Evolutionary conservation across 2,888 invertebrate species (phyloP).

Genomic region (Drosophila mimica): DNA sequence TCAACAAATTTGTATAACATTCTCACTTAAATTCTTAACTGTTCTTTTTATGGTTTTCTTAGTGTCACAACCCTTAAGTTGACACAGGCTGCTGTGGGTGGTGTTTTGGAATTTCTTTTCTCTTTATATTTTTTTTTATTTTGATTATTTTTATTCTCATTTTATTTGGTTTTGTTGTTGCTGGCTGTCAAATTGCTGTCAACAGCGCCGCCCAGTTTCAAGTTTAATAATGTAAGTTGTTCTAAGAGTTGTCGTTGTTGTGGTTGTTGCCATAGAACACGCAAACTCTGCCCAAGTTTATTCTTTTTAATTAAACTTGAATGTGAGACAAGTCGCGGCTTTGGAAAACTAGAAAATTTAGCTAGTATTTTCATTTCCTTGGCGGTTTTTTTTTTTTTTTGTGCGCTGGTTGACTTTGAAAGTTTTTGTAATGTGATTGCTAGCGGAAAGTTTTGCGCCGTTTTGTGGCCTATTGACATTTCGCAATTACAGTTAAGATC

Average conservation of each 20-base stretch:
- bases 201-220: slow-evolving; percentile 59
- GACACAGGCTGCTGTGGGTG: slow-evolving; percentile 17
- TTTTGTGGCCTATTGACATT: slow-evolving; percentile 41
- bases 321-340: slow-evolving; percentile 45
- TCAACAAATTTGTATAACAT: slow-evolving; percentile 78
- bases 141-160: slow-evolving; percentile 49
- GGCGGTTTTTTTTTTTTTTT: not conserved
- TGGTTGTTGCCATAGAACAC: slow-evolving; percentile 19
- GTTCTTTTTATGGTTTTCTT: slow-evolving; percentile 32
- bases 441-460: slow-evolving; percentile 18
- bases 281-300: slow-evolving; percentile 45
- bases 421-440: slow-evolving; percentile 35
- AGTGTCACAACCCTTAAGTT: slow-evolving; percentile 69
- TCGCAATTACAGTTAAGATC: slow-evolving; percentile 26
- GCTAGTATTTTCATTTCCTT: not conserved
- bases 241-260: slow-evolving; percentile 26
- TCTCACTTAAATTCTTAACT: slow-evolving; percentile 44
- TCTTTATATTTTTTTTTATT: slow-evolving; percentile 8
- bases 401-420: not conserved
- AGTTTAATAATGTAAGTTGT: slow-evolving; percentile 68
- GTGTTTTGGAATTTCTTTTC: slow-evolving; percentile 32
- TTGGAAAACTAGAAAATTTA: slow-evolving; percentile 22
- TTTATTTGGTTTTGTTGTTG: slow-evolving; percentile 57
- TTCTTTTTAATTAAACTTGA: slow-evolving; percentile 69
- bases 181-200: slow-evolving; percentile 82